These are phyloP conservation scores for Pygathrix nemaeus DNA, from an alignment of 2,113 vertebrate species.

Conservation along the genomic window DNA sequence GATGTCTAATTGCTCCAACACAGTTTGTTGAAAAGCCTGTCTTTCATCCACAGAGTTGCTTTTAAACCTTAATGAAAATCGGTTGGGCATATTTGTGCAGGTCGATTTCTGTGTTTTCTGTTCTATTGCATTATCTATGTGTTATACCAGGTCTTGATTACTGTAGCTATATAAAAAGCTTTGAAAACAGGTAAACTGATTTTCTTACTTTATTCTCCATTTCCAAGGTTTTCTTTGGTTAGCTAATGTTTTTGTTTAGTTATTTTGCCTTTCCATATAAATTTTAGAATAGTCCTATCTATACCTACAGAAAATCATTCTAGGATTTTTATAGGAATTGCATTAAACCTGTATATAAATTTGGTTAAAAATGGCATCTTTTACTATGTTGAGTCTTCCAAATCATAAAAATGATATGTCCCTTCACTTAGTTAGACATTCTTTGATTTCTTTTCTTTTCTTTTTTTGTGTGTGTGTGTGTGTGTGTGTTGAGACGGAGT, in stretches of 20 bases:
- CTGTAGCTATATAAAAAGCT: neutral
- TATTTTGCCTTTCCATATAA: neutral
- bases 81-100: neutral
- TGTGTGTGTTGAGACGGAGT: too few species aligned
- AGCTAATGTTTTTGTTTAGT: neutral
- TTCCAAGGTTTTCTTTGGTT: neutral
- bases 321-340: neutral
- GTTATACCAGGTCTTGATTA: neutral
- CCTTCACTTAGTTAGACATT: neutral
- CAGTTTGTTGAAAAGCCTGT: neutral
- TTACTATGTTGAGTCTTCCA: neutral
- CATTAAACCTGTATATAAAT: neutral
- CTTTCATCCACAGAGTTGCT: neutral
- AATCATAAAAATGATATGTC: neutral
- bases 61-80: neutral
- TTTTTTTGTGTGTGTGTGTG: too few species aligned
- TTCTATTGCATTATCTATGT: neutral
- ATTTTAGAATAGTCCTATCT: constrained; percentile 18
- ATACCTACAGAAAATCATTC: neutral
- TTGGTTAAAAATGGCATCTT: neutral
- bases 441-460: neutral
- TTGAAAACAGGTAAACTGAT: neutral
- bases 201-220: neutral
- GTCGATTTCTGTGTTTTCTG: neutral
- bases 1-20: neutral